Evolutionary conservation across 2,888 invertebrate species (phyloP).

Genomic region (Dendrolimus pini): DNA sequence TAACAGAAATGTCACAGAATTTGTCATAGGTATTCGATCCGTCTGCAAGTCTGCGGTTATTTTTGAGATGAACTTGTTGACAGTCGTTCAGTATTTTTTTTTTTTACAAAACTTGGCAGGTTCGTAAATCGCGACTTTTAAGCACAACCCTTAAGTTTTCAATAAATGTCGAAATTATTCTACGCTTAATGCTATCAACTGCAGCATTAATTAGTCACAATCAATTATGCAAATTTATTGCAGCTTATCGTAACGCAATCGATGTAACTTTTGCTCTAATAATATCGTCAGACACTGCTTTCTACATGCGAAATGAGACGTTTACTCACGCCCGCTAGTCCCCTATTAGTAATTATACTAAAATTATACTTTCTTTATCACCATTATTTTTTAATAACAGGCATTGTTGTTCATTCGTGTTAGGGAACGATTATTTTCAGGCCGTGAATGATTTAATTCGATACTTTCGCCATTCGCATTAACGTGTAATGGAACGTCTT

Average conservation of each 20-base stretch:
- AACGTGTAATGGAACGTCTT: constrained; percentile 49
- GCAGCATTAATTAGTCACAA: constrained; percentile 56
- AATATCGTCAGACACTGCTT: constrained; percentile 46
- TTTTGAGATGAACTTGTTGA: too few relatives aligned
- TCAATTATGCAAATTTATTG: constrained; percentile 54
- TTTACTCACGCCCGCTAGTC: constrained; percentile 62
- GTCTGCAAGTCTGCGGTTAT: too few relatives aligned
- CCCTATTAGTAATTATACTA: constrained; percentile 55
- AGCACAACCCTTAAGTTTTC: too few relatives aligned
- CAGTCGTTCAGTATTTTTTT: too few relatives aligned
- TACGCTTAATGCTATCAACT: constrained; percentile 38
- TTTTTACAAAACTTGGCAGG: too few relatives aligned
- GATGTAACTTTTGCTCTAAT: constrained; percentile 45
- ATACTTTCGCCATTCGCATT: constrained; percentile 49
- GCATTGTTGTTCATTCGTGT: constrained; percentile 70
- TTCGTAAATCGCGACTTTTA: too few relatives aligned
- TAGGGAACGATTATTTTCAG: constrained; percentile 68
- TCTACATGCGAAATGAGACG: constrained; percentile 62
- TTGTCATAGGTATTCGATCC: too few relatives aligned
- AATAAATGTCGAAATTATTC: constrained; percentile 6
- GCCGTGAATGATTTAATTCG: constrained; percentile 69
- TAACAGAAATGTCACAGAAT: too few relatives aligned
- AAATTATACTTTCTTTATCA: constrained; percentile 71
- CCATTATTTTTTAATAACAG: constrained; percentile 69
- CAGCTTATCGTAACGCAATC: constrained; percentile 51